Evolutionary conservation across 2,797 vertebrate genomes (phyloP).

Genomic region (Mus minutoides): DNA sequence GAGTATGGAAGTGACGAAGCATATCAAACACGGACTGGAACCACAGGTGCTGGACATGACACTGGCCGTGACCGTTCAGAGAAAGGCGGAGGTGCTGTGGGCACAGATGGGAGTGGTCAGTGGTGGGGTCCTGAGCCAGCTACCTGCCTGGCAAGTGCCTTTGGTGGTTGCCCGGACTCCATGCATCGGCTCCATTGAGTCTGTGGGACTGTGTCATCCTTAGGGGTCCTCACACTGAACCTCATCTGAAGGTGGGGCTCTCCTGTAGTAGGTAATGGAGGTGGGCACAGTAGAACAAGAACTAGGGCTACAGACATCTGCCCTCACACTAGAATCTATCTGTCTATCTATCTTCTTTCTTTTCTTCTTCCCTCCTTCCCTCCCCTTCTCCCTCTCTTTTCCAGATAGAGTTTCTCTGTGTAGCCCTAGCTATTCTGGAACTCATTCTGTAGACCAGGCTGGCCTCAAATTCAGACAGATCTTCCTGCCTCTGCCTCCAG

Average conservation of each 20-base stretch:
- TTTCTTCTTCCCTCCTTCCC: too few relatives aligned
- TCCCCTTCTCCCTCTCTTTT: neutral
- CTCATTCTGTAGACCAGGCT: neutral
- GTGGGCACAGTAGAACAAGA: neutral
- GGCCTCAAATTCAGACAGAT: neutral
- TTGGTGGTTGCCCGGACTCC: neutral
- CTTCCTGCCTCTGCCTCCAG: neutral
- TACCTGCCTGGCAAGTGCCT: neutral
- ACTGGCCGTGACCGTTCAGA: conserved; percentile 95
- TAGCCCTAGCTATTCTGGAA: neutral
- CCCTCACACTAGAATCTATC: too few relatives aligned
- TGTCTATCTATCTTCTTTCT: neutral
- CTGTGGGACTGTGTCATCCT: neutral
- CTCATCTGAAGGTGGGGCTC: neutral
- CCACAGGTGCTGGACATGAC: conserved; percentile 99
- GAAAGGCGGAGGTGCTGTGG: conserved; percentile 97
- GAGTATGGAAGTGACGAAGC: conserved; percentile 97
- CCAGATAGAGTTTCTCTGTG: neutral
- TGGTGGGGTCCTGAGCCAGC: neutral
- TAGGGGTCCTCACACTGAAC: neutral
- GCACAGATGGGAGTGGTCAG: conserved; percentile 23
- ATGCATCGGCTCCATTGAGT: neutral
- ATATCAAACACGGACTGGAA: conserved; percentile 98
- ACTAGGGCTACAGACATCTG: neutral
- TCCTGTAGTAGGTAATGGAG: neutral